A percentile compares a stretch with the other conserved stretches of the same genome.
phyloP scores from a whole-genome alignment of 2,113 vertebrate species.

The Nycticryphes semicollaris region DNA sequence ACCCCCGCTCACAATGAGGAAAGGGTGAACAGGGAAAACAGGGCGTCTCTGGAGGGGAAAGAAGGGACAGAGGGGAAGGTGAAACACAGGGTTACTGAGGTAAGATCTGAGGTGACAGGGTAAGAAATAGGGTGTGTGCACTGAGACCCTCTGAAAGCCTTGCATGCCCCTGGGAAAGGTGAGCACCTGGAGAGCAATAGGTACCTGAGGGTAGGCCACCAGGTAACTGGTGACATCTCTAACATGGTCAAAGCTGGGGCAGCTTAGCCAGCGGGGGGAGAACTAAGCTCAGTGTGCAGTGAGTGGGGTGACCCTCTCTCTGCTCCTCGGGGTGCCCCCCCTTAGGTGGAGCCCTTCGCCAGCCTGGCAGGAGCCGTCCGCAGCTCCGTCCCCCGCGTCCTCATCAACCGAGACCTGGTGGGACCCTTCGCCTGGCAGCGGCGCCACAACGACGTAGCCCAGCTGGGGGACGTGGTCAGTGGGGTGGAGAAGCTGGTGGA shows the following conservation, averaged over 20 bases:
- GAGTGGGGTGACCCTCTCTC: neutral
- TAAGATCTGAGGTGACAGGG: neutral
- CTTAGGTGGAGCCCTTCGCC: conserved; percentile 93
- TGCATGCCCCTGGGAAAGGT: neutral
- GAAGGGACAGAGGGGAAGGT: neutral
- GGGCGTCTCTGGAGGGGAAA: neutral
- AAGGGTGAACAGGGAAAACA: neutral
- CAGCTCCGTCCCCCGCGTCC: conserved; percentile 82
- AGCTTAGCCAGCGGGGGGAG: neutral
- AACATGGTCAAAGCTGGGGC: neutral
- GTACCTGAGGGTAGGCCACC: neutral
- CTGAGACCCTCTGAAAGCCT: neutral
- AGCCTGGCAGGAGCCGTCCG: conserved; percentile 82
- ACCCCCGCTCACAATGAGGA: neutral
- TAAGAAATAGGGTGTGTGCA: neutral
- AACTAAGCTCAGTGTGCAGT: rapidly evolving
- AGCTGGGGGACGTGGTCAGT: conserved; percentile 85
- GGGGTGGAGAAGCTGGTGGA: conserved; percentile 81
- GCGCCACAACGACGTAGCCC: conserved; percentile 75
- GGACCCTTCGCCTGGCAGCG: conserved; percentile 79
- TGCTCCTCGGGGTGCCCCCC: neutral
- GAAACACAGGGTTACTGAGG: neutral
- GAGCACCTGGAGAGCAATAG: neutral
- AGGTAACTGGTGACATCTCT: neutral
- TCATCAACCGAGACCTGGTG: conserved; percentile 90